These are phyloP conservation scores for Aurelia sp. DNA, from an alignment of 30 jellyfish, hydroid and myxozoan genomes.

Conservation along the genomic window DNA sequence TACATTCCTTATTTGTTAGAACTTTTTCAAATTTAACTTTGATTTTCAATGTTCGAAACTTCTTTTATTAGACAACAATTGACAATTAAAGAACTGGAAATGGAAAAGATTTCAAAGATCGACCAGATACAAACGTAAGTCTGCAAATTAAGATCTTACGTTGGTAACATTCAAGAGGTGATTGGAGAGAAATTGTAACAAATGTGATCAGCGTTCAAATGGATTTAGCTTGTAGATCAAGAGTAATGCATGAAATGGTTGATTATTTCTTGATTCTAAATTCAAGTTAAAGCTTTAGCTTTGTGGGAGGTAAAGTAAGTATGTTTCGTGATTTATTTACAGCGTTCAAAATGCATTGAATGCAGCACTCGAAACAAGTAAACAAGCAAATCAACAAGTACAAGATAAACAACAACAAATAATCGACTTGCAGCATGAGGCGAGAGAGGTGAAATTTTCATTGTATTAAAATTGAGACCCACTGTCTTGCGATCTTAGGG, in stretches of 20 bases:
- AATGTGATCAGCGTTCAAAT: too few species aligned
- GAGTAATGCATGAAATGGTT: too few species aligned
- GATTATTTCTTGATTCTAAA: too few species aligned
- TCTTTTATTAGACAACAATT: conserved; percentile 56
- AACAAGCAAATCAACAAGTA: conserved; percentile 67
- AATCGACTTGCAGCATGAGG: conserved; percentile 69
- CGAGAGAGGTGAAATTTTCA: conserved; percentile 34
- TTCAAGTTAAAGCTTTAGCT: too few species aligned
- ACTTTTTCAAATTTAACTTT: too few species aligned
- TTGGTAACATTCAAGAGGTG: too few species aligned
- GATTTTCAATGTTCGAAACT: too few species aligned
- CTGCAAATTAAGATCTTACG: not conserved
- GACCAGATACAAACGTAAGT: conserved; percentile 80
- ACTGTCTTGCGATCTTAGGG: too few species aligned
- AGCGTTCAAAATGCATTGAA: conserved; percentile 79
- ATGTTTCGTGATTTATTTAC: not conserved
- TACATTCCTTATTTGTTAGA: too few species aligned
- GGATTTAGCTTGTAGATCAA: too few species aligned
- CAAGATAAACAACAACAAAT: conserved; percentile 78
- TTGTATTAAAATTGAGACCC: not conserved
- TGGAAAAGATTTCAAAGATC: conserved; percentile 60
- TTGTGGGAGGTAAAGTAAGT: too few species aligned
- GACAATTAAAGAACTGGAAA: conserved; percentile 69
- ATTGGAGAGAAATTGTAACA: too few species aligned
- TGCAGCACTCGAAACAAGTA: conserved; percentile 78